Evolutionary conservation across 2,888 invertebrate species (phyloP), one percentile per base, ranked within the genome.

Genomic region (Bedellia somnulentella): DNA sequence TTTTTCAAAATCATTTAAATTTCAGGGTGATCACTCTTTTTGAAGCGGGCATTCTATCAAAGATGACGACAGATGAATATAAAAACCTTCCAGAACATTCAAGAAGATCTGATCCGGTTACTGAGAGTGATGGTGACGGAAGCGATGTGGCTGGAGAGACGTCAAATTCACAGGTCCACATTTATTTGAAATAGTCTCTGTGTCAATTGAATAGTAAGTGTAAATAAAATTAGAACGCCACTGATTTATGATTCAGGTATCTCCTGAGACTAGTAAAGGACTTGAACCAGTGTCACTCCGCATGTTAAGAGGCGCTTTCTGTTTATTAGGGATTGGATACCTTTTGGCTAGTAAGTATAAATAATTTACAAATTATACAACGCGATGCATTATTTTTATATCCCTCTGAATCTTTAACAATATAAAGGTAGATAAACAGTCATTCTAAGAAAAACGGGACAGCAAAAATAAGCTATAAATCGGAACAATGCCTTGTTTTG

Each of bases 31-130:
- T 86, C 78, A 80, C 81, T 21, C 70, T 87, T 4, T 88, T 87
- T 43, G 87, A 88, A 63, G 84, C 86, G 2, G 88, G 88, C 2
- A 87, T 88, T 27, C 57, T 87, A 30, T 81, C 83, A 0, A 87
- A 87, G 63, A 86, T 88, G 77, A 87, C 88, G 0, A 83, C 82
- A 40, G 83, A 83, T 30, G 88, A 88, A 46, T 88, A 87, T 48
- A 84, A 81, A 47, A 83, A 81, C 37, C 73, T 87, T 39, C 84
- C 84, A 35, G 66, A 83, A 51, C 58, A 60, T 15, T 52, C 73
- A 3, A 67, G 68, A 63, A 52, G 73, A 43, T 71, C 62, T 1
- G 60, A 61, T 4, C 64, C 67, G 0, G 73, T 73, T 1, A 68
- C 68, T 0, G 73, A 73, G 38, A 66, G 59, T 12, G 67, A 66